Evolutionary conservation across 92 coral and sea anemone genomes (phyloP).

Genomic region (Epizoanthus scotinus): DNA sequence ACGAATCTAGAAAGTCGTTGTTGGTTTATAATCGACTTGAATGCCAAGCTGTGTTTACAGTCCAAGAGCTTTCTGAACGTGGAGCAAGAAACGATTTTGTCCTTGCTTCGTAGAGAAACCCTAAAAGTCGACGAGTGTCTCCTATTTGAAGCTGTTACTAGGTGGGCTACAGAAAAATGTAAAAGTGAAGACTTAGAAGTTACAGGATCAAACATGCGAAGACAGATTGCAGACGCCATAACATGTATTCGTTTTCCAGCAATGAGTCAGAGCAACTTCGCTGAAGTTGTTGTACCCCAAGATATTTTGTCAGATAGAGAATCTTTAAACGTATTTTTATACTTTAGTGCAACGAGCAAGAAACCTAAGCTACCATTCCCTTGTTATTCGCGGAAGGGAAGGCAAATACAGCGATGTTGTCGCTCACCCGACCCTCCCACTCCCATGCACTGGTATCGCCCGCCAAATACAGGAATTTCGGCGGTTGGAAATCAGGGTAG

Average conservation of each 20-base stretch:
- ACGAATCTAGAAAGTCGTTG: constrained; percentile 62
- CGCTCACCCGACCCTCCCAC: constrained; percentile 60
- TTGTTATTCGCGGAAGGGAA: constrained; percentile 53
- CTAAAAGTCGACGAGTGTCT: constrained; percentile 58
- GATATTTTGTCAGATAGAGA: constrained; percentile 63
- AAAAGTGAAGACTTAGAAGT: constrained; percentile 34
- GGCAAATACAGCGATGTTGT: constrained; percentile 55
- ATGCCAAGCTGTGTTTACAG: constrained; percentile 48
- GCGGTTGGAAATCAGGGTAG: constrained; percentile 47
- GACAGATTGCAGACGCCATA: constrained; percentile 62
- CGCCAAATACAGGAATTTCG: constrained; percentile 48
- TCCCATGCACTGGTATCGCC: constrained; percentile 70
- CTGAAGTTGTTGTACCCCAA: constrained; percentile 65
- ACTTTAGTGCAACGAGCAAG: constrained; percentile 38
- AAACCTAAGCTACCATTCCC: constrained; percentile 59
- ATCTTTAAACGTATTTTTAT: constrained; percentile 63
- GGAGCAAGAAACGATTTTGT: constrained; percentile 40
- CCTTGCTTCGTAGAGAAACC: constrained; percentile 57
- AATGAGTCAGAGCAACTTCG: constrained; percentile 70
- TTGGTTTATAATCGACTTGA: constrained; percentile 64
- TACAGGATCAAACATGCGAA: constrained; percentile 57
- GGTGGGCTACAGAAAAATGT: constrained; percentile 68
- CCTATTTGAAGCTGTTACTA: constrained; percentile 56
- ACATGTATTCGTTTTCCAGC: constrained; percentile 63
- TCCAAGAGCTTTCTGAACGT: constrained; percentile 60